phyloP scores from a whole-genome alignment of 2,797 vertebrate species.

The Pempheris klunzingeri region DNA sequence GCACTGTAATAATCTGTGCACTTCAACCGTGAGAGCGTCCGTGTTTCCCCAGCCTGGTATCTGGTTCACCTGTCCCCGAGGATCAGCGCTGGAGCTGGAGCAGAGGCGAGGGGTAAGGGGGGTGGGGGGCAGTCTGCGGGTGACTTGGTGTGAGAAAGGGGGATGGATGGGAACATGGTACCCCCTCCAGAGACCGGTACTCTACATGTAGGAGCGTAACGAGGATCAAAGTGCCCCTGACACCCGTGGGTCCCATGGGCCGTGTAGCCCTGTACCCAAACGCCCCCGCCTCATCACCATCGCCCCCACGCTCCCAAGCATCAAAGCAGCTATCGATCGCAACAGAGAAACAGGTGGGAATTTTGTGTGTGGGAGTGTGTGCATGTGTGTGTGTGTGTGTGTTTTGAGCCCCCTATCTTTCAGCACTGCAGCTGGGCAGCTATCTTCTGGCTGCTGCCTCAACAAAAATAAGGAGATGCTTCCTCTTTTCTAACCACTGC shows the following conservation, averaged over 20 bases:
- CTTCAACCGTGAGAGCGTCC: conserved; percentile 44
- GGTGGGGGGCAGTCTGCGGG: background rate
- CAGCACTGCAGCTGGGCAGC: conserved; percentile 71
- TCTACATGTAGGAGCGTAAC: conserved; percentile 61
- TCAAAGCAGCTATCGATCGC: conserved; percentile 69
- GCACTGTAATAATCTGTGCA: conserved; percentile 33
- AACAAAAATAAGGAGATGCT: conserved; percentile 63
- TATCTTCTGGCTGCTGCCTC: conserved; percentile 55
- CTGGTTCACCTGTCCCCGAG: conserved; percentile 72
- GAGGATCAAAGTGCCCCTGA: conserved; percentile 76
- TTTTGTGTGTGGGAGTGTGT: conserved; percentile 8
- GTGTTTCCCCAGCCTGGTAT: conserved; percentile 29
- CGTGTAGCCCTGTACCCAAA: conserved; percentile 52
- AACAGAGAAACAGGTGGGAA: conserved; percentile 69
- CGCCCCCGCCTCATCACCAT: conserved; percentile 2
- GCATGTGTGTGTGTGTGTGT: conserved; percentile 20
- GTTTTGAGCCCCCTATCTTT: conserved; percentile 50
- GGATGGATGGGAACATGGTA: conserved; percentile 30
- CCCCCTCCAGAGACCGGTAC: conserved; percentile 51
- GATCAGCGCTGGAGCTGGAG: conserved; percentile 64
- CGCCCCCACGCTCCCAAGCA: conserved; percentile 45
- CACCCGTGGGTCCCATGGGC: conserved; percentile 69
- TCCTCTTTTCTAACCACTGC: conserved; percentile 69
- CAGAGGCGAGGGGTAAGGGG: conserved; percentile 24
- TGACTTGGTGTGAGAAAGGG: conserved; percentile 21